Evolutionary conservation across 2,797 vertebrate genomes (phyloP).

Genomic region (Dendrocincla fuliginosa): DNA sequence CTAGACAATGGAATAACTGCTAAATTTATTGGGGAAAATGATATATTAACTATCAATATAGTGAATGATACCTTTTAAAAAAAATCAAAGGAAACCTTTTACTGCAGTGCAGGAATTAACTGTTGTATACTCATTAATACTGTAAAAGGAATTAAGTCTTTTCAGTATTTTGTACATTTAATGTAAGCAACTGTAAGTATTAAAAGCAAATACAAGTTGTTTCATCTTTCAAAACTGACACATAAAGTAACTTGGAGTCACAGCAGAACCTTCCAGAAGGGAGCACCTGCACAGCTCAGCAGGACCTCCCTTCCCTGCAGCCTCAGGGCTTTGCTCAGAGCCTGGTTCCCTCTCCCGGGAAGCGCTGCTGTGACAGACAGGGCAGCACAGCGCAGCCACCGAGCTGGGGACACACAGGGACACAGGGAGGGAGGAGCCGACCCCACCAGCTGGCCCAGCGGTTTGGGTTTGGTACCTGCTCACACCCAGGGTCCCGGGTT

Average conservation of each 20-base stretch:
- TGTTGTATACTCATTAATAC: neutral
- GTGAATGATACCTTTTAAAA: neutral
- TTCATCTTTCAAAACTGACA: neutral
- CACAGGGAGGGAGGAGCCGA: neutral
- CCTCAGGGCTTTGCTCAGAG: neutral
- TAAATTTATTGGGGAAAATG: slow-evolving; percentile 37
- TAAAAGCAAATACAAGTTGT: neutral
- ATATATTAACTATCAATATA: neutral
- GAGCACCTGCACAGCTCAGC: neutral
- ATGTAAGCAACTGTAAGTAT: neutral
- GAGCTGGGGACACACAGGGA: neutral
- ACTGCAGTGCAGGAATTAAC: neutral
- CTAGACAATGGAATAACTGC: slow-evolving; percentile 4
- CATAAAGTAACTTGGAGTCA: neutral
- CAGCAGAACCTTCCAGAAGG: neutral
- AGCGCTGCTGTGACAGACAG: neutral
- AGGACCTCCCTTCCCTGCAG: neutral
- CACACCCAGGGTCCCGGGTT: neutral
- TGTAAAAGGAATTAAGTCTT: neutral
- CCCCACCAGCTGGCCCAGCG: neutral
- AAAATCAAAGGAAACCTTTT: neutral
- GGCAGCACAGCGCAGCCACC: neutral
- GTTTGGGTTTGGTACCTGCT: accelerated
- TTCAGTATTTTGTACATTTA: neutral
- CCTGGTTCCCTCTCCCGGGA: neutral